Conservation (phyloP, 53 echinoderm and acorn worm species). For the Zoroaster sp. region DNA sequence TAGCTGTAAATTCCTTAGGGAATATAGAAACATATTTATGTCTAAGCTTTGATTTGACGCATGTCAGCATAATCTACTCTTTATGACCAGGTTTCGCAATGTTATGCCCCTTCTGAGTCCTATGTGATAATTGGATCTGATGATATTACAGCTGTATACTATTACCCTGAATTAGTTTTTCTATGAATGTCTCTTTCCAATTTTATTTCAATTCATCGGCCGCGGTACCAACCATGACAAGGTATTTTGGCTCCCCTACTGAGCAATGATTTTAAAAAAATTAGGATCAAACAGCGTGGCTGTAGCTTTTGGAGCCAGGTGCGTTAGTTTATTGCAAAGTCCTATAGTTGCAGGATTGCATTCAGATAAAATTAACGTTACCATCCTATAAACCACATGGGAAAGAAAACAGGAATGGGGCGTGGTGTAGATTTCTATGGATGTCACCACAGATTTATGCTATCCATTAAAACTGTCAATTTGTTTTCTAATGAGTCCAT, state of each 20-base stretch:
- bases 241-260: not conserved
- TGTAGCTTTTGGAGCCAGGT: not conserved
- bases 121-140: not conserved
- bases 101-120: not conserved
- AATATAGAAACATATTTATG: too few relatives aligned
- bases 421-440: too few relatives aligned
- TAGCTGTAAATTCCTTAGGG: too few relatives aligned
- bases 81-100: not conserved
- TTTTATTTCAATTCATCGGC: not conserved
- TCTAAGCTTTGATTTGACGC: too few relatives aligned
- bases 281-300: not conserved
- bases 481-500: too few relatives aligned
- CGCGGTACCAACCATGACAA: not conserved
- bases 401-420: too few relatives aligned
- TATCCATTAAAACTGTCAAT: too few relatives aligned
- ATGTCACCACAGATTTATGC: too few relatives aligned
- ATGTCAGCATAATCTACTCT: not conserved
- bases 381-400: too few relatives aligned
- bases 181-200: not conserved
- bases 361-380: too few relatives aligned
- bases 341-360: too few relatives aligned
- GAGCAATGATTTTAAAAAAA: not conserved
- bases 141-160: not conserved
- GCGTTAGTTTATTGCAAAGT: not conserved
- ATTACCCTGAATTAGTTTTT: not conserved